Evolutionary conservation across 2,113 vertebrate genomes (phyloP), one percentile per base, ranked within the genome.

Genomic region (Melanostigma gelatinosum): DNA sequence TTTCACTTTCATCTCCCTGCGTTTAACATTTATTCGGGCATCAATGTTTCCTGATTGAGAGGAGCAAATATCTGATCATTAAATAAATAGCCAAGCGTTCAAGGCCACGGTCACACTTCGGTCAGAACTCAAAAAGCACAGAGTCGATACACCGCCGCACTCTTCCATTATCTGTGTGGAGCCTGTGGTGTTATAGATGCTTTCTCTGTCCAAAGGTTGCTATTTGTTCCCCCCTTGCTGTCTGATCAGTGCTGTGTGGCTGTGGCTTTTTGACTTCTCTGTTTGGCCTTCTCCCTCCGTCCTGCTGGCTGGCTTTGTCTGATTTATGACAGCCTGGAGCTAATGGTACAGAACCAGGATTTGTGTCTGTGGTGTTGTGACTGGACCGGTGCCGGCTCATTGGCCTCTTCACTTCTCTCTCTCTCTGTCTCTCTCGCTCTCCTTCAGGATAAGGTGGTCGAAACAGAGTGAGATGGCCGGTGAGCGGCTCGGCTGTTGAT

Each of bases 281-380:
- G 83, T 88, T 82, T 82, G 84, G 80, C 89, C 88, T 88, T 89
- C 82, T 84, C 72, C 16, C 75, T 78, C 57, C 4, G 24, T 86
- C 84, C 75, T 50, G 64, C 87, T 40, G 78, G 63, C 86, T 87
- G 87, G 70, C 84, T 76, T 60, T 68, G 61, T 82, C 76, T 87
- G 91, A 94, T 93, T 88, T 89, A 93, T 93, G 88, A 85, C 85
- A 79, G 82, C 90, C 79, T 88, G 85, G 86, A 83, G 86, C 87
- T 93, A 94, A 95, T 93, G 92, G 91, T 89, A 82, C 92, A 92
- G 88, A 92, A 93, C 92, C 88, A 66, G 90, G 92, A 91, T 90
- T 88, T 90, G 90, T 94, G 93, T 94, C 90, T 87, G 84, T 86
- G 79, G 80, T 79, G 86, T 91, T 91, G 88, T 92, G 93, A 92